Evolutionary conservation across 2,888 invertebrate species (phyloP).

Genomic region (Chymomyza fuscimana): DNA sequence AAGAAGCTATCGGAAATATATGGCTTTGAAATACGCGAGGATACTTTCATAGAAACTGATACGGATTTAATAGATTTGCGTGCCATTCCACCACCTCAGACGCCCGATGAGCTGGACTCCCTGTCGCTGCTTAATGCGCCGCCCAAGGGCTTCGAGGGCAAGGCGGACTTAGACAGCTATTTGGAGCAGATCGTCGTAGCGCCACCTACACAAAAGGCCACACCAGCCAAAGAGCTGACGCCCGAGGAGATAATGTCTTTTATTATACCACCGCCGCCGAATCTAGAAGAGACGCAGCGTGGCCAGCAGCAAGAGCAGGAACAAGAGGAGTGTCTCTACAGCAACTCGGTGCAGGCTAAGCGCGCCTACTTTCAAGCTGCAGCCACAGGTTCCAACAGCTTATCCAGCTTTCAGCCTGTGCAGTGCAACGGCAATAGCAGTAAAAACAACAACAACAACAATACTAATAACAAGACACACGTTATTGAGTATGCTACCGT

Average conservation of each 20-base stretch:
- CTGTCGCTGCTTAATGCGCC: conserved; percentile 87
- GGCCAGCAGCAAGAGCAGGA: neutral
- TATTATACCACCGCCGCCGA: conserved; percentile 90
- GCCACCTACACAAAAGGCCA: conserved; percentile 88
- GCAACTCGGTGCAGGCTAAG: conserved; percentile 79
- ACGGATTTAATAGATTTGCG: conserved; percentile 95
- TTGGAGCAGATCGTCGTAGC: conserved; percentile 89
- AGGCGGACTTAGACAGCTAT: conserved; percentile 87
- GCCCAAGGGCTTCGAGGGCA: conserved; percentile 86
- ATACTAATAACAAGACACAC: conserved; percentile 72
- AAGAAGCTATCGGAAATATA: conserved; percentile 79
- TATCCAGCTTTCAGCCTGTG: conserved; percentile 21
- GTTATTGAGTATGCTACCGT: conserved; percentile 87
- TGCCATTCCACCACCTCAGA: conserved; percentile 91
- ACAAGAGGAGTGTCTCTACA: conserved; percentile 80
- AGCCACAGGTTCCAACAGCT: conserved; percentile 46
- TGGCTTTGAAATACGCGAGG: conserved; percentile 79
- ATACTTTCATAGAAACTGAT: conserved; percentile 84
- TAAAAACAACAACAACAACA: conserved; percentile 10
- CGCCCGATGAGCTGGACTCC: conserved; percentile 89
- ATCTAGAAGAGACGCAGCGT: conserved; percentile 77
- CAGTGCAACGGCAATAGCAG: conserved; percentile 20
- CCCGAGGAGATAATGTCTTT: conserved; percentile 92
- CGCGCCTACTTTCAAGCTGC: conserved; percentile 59
- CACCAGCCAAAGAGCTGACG: conserved; percentile 88